Evolutionary conservation across 2,113 vertebrate species (phyloP), one percentile per base, ranked within the genome.

Genomic region (Apus apus): DNA sequence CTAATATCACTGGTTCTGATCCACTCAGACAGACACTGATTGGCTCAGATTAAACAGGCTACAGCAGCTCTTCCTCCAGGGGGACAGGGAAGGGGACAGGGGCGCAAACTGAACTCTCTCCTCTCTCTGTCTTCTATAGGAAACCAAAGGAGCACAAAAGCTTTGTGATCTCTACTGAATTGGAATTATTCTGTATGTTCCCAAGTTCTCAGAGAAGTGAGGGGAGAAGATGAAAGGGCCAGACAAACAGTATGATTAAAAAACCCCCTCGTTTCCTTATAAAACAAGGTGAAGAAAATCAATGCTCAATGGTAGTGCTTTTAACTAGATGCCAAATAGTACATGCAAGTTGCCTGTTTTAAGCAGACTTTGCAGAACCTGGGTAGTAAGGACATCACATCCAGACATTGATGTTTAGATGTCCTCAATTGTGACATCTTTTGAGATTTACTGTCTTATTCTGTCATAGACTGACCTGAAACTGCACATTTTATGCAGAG

Each of bases 381-480:
- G 38, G 19, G 11, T 36, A 53, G 46, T 32, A 48, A 78, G 87
- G 19, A 46, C 1, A 91, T 38, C 38, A 5, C 19, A 67, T 46
- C 22, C 61, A 84, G 89, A 66, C 13, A 36, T 70, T 38, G 67
- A 50, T 54, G 36, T 12, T 13, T 67, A 57, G 79, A 11, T 79
- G 27, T 76, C 94, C 46, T 80, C 67, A 86, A 74, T 86, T 11
- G 6, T 50, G 72, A 50, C 17, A 77, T 76, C 36, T 80, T 90
- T 90, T 83, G 75, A 88, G 36, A 6, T 1, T 73, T 83, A 40
- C 27, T 68, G 18, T 40, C 23, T 72, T 91, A 18, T 54, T 91
- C 45, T 71, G 51, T 40, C 36, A 88, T 23, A 86, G 78, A 26
- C 27, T 90, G 36, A 72, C 25, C 12, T 62, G 82, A 86, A 94